Percentiles rank a stretch among this genome's conserved stretches.
Conservation (phyloP, 2,888 invertebrate genomes). For the Tortricodes alternella region DNA sequence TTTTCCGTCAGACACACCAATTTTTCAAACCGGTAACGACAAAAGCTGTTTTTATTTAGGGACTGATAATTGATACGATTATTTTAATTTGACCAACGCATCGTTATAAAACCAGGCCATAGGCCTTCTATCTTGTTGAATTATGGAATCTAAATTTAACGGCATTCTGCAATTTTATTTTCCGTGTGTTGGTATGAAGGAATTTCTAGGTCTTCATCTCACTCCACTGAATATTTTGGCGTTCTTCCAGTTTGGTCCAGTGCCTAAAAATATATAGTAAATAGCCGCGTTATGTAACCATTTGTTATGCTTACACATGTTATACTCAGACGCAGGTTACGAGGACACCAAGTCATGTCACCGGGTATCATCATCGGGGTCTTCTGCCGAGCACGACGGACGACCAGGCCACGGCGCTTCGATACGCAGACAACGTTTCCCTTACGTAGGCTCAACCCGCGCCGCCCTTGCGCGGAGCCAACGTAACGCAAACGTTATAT, state of each 20-base stretch:
- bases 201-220: conserved; percentile 2
- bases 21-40: no score
- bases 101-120: no score
- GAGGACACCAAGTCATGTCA: conserved; percentile 41
- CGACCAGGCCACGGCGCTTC: conserved; percentile 33
- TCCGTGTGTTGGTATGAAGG: not conserved
- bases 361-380: conserved; percentile 46
- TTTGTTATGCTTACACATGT: conserved; percentile 40
- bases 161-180: conserved; percentile 2
- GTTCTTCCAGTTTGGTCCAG: conserved; percentile 47
- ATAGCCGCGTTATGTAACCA: not conserved
- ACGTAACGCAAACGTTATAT: conserved; percentile 70
- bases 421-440: conserved; percentile 69
- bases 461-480: conserved; percentile 67
- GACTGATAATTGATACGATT: no score
- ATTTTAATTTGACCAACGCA: no score
- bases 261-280: conserved; percentile 45
- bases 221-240: conserved; percentile 42
- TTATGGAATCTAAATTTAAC: not conserved
- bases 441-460: conserved; percentile 60
- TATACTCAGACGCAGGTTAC: conserved; percentile 61
- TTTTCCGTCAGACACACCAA: no score
- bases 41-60: no score
- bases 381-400: conserved; percentile 33
- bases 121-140: not conserved